phyloP scores from a whole-genome alignment of 1,140 invertebrate genomes.

The Drosophila littoralis region DNA sequence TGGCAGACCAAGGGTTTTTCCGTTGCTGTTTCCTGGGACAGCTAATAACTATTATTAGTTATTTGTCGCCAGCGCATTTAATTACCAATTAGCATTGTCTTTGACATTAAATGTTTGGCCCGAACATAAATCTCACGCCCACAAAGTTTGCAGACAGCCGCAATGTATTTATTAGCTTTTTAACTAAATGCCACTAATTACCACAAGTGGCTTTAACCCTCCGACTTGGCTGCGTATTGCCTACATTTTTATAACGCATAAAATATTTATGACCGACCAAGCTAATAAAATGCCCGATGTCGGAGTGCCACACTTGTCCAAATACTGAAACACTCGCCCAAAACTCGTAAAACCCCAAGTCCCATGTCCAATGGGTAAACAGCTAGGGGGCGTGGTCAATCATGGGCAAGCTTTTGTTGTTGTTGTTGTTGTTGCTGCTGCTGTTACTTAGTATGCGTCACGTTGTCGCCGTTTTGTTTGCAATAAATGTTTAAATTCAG shows the following conservation, averaged over 20 bases:
- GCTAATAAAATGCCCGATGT: constrained; percentile 62
- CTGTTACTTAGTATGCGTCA: constrained; percentile 62
- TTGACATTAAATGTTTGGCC: constrained; percentile 34
- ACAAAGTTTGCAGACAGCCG: constrained; percentile 23
- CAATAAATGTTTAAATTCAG: constrained; percentile 79
- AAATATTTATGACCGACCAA: constrained; percentile 73
- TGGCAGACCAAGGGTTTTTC: not conserved
- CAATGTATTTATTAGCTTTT: constrained; percentile 74
- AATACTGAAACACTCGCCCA: constrained; percentile 34
- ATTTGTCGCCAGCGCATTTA: constrained; percentile 31
- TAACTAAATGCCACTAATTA: constrained; percentile 76
- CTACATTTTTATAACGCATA: constrained; percentile 71
- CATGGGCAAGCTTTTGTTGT: not conserved
- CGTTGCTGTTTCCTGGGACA: not conserved
- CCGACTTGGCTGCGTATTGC: constrained; percentile 17
- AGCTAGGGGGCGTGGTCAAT: constrained; percentile 6
- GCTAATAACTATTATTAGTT: constrained; percentile 20
- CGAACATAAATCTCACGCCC: constrained; percentile 57
- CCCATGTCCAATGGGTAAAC: constrained; percentile 45
- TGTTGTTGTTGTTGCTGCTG: constrained; percentile 6
- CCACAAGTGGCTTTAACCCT: constrained; percentile 66
- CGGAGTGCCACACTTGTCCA: constrained; percentile 37
- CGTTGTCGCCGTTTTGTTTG: constrained; percentile 69
- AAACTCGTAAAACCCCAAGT: constrained; percentile 53
- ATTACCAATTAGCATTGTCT: constrained; percentile 69